A percentile compares a stretch with the other conserved stretches of the same genome.
Evolutionary conservation across 2,888 invertebrate genomes (phyloP).

Genomic region (Deilephila porcellus): DNA sequence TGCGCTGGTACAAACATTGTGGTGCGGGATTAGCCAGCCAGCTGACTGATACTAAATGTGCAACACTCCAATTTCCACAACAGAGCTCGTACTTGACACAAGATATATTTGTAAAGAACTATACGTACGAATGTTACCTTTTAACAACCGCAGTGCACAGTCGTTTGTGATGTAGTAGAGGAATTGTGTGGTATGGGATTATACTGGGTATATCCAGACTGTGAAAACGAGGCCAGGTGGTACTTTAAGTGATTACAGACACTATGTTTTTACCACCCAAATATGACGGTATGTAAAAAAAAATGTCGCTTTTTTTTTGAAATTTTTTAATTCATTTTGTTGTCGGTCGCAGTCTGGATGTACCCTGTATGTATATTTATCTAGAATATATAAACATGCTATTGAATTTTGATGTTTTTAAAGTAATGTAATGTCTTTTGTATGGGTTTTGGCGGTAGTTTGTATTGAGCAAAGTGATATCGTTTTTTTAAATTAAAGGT

Average conservation of each 20-base stretch:
- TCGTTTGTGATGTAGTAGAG: constrained; percentile 36
- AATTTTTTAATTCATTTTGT: no score
- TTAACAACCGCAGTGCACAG: constrained; percentile 36
- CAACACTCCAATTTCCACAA: constrained; percentile 45
- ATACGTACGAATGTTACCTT: constrained; percentile 40
- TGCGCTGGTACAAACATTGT: constrained; percentile 9
- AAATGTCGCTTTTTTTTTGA: no score
- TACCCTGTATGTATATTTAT: not conserved
- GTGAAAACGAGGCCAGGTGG: no score
- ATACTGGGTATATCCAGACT: no score
- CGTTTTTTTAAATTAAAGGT: no score
- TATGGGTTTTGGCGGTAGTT: not conserved
- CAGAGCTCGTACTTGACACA: constrained; percentile 45
- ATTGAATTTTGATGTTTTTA: no score
- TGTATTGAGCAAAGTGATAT: no score
- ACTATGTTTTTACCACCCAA: no score
- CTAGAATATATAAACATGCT: no score
- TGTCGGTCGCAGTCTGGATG: no score
- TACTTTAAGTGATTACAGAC: no score
- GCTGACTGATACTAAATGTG: constrained; percentile 30
- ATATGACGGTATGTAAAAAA: no score
- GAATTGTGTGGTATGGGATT: not conserved
- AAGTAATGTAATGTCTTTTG: not conserved
- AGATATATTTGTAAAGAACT: constrained; percentile 49
- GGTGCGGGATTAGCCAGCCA: not conserved